phyloP scores from a whole-genome alignment of 2,113 vertebrate genomes.

The Rhombomys opimus region DNA sequence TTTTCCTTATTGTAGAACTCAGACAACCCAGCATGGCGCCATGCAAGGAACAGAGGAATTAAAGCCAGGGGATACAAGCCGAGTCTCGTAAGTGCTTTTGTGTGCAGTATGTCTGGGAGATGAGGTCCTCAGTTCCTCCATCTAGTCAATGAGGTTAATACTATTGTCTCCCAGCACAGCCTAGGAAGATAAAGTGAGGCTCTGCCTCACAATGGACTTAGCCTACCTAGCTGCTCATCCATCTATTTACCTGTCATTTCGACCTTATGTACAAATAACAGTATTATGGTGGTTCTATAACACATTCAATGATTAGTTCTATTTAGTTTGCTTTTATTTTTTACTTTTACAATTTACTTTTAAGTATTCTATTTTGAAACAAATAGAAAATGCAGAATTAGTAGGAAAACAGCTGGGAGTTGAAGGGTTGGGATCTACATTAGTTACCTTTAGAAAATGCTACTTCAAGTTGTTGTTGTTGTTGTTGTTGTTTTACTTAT shows the following conservation, averaged over 20 bases:
- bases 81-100: not conserved
- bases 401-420: slow-evolving; percentile 4
- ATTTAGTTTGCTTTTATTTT: not conserved
- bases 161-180: not conserved
- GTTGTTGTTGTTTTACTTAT: not conserved
- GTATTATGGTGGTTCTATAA: not conserved
- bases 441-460: not conserved
- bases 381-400: not conserved
- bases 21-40: not conserved
- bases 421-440: not conserved
- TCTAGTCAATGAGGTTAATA: not conserved
- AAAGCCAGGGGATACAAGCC: not conserved
- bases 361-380: not conserved
- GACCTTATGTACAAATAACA: not conserved
- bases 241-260: not conserved
- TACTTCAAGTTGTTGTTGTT: not conserved
- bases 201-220: not conserved
- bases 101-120: not conserved
- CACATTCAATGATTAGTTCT: not conserved
- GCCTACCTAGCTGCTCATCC: not conserved
- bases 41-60: not conserved
- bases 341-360: not conserved
- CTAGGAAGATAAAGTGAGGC: not conserved
- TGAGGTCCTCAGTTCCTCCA: not conserved
- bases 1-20: not conserved